Evolutionary conservation across 2,888 invertebrate species (phyloP).

Genomic region (Coelinius sp.): DNA sequence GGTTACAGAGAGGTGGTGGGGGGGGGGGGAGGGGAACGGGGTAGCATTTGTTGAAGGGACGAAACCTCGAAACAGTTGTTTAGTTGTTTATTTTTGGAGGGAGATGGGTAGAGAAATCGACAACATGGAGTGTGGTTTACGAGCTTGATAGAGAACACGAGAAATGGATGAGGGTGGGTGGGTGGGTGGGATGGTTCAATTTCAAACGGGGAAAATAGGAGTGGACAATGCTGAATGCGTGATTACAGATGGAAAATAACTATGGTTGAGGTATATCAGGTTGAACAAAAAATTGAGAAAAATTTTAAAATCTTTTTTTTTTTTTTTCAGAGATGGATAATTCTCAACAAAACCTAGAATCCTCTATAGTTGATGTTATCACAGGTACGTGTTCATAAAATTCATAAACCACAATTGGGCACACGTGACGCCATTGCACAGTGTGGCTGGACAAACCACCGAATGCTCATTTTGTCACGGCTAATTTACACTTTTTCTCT

Average conservation of each 20-base stretch:
- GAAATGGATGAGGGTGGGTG: constrained; percentile 30
- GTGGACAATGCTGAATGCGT: constrained; percentile 26
- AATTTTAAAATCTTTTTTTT: no score
- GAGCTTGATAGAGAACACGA: constrained; percentile 41
- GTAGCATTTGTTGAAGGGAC: constrained; percentile 26
- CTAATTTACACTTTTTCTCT: constrained; percentile 69
- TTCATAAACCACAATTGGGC: constrained; percentile 64
- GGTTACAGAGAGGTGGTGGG: no score
- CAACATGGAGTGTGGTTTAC: constrained; percentile 49
- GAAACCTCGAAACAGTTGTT: constrained; percentile 47
- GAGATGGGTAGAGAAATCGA: constrained; percentile 41
- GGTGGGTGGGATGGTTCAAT: constrained; percentile 47
- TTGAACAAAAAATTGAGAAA: no score
- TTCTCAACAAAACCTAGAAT: constrained; percentile 20
- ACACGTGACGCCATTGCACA: constrained; percentile 65
- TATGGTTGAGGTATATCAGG: constrained; percentile 37
- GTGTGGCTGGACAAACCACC: constrained; percentile 62
- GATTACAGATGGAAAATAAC: constrained; percentile 42
- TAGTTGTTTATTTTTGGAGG: constrained; percentile 46
- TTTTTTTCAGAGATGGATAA: no score
- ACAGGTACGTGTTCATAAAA: constrained; percentile 60
- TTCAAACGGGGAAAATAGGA: constrained; percentile 46
- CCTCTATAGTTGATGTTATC: constrained; percentile 22
- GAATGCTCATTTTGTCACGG: constrained; percentile 62
- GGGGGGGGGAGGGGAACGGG: no score